phyloP scores from a whole-genome alignment of 1,140 invertebrate species.

The Chrysomallon squamiferum region DNA sequence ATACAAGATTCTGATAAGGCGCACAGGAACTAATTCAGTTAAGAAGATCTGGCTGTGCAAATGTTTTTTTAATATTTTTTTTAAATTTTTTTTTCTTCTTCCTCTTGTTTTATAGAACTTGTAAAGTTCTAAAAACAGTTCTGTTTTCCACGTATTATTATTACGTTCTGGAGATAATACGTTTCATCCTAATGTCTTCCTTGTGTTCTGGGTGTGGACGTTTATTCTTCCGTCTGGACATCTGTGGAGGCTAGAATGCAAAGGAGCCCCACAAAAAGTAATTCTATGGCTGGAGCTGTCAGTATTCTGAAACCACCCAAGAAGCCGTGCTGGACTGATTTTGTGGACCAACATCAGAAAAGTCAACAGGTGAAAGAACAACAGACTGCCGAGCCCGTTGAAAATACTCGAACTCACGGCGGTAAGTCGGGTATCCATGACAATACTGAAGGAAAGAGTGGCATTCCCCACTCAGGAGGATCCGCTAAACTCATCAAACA shows the following conservation, averaged over 20 bases:
- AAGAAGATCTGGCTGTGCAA: too few relatives aligned
- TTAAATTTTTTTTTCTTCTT: too few relatives aligned
- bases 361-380: background rate
- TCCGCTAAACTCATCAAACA: constrained; percentile 27
- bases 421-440: constrained; percentile 3
- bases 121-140: too few relatives aligned
- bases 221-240: background rate
- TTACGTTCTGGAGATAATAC: background rate
- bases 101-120: too few relatives aligned
- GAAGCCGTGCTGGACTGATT: constrained; percentile 41
- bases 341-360: constrained; percentile 17
- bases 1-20: too few relatives aligned
- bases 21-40: too few relatives aligned
- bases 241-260: constrained; percentile 16
- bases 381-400: background rate
- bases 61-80: too few relatives aligned
- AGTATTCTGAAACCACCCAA: constrained; percentile 27
- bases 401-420: background rate
- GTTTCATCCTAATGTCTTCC: background rate
- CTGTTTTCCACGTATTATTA: too few relatives aligned
- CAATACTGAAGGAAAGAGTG: background rate
- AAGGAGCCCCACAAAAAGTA: constrained; percentile 8
- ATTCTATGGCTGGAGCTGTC: constrained; percentile 7
- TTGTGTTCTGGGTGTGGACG: background rate
- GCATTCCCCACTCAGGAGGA: background rate